Evolutionary conservation across 2,888 invertebrate genomes (phyloP), one percentile per base, ranked within the genome.

Genomic region (Fragum fragum): DNA sequence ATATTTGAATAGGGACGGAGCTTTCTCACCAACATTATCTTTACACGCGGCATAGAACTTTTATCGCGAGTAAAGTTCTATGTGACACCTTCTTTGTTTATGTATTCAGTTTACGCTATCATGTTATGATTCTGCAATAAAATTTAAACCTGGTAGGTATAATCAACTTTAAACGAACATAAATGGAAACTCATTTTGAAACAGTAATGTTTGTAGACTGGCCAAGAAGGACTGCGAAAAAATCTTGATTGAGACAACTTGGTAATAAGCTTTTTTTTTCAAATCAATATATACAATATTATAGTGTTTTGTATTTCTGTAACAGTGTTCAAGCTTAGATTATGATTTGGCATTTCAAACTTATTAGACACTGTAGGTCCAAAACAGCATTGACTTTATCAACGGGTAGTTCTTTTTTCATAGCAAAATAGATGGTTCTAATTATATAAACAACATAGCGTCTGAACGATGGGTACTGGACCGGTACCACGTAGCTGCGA

Each of bases 101-200:
- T n/a, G n/a, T n/a, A n/a, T n/a, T n/a, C n/a, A n/a, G n/a, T n/a
- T n/a, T n/a, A n/a, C n/a, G n/a, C n/a, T n/a, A n/a, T n/a, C n/a
- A n/a, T n/a, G n/a, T n/a, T n/a, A n/a, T n/a, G n/a, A n/a, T n/a
- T n/a, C n/a, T n/a, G n/a, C n/a, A n/a, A n/a, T n/a, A n/a, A n/a
- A n/a, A n/a, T n/a, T n/a, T n/a, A n/a, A n/a, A n/a, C n/a, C n/a
- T n/a, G n/a, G n/a, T n/a, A n/a, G n/a, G n/a, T n/a, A n/a, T n/a
- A n/a, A n/a, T n/a, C n/a, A n/a, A n/a, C n/a, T n/a, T n/a, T n/a
- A 70, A 85, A 23, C 85, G 42, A 0, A 85, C 70, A 77, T 82
- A 82, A 7, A 85, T 68, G n/a, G 69, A 66, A 11, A 85, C 53
- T 16, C 68, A 29, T 26, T 85, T 83, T 16, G 72, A 66, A 0